phyloP scores from a whole-genome alignment of 2,797 vertebrate species.

The Glyptemys insculpta region DNA sequence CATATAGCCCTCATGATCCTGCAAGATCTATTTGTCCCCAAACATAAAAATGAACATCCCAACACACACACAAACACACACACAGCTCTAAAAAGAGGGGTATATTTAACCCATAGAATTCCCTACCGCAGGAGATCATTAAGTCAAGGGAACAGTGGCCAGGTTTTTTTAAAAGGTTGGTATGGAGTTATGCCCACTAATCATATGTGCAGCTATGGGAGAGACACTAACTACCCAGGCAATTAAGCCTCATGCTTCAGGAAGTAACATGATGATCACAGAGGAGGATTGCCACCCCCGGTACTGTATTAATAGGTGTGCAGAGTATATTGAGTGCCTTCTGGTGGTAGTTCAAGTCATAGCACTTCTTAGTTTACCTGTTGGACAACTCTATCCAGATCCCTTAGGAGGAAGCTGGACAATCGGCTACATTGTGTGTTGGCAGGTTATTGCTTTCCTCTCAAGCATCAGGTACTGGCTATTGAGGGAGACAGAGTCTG shows the following conservation, averaged over 20 bases:
- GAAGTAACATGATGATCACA: constrained; percentile 2
- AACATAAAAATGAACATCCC: constrained; percentile 51
- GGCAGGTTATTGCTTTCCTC: constrained; percentile 58
- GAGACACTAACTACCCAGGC: constrained; percentile 21
- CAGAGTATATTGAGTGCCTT: not conserved
- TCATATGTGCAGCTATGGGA: not conserved
- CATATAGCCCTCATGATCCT: constrained; percentile 53
- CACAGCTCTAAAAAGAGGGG: not conserved
- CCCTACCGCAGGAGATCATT: constrained; percentile 2
- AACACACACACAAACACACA: not conserved
- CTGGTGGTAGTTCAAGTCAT: rapidly evolving
- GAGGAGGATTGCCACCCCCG: not conserved
- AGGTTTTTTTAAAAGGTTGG: not conserved
- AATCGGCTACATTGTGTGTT: constrained; percentile 67
- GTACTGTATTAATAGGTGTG: not conserved
- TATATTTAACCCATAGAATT: constrained; percentile 39
- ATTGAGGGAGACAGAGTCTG: constrained; percentile 60
- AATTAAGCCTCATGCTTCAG: constrained; percentile 8
- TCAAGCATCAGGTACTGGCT: constrained; percentile 64
- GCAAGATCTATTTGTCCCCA: constrained; percentile 50
- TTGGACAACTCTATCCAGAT: constrained; percentile 48
- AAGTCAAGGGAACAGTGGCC: constrained; percentile 2
- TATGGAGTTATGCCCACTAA: not conserved
- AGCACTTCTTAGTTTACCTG: not conserved
- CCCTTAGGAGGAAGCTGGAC: constrained; percentile 12